Conservation (phyloP, 2,113 vertebrate genomes). For the Gallinago paraguaiae region DNA sequence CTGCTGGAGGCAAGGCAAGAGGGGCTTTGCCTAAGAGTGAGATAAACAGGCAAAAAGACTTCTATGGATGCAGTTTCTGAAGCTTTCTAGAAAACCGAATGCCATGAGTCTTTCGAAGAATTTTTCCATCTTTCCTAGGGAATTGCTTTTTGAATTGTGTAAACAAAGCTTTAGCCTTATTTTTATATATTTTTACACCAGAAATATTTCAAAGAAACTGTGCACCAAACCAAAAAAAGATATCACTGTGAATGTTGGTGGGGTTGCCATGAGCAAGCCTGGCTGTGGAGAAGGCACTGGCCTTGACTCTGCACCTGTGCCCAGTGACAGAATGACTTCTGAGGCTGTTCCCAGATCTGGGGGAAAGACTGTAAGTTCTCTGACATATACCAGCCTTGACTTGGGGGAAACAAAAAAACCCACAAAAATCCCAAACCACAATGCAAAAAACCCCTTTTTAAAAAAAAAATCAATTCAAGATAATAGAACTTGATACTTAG, state of each 20-base stretch:
- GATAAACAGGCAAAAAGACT: not conserved
- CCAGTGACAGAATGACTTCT: rapidly evolving
- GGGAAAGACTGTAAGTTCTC: not conserved
- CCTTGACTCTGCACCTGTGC: not conserved
- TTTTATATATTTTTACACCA: not conserved
- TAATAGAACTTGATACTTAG: not conserved
- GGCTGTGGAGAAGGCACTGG: not conserved
- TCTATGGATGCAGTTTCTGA: not conserved
- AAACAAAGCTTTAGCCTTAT: not conserved
- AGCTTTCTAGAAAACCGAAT: not conserved
- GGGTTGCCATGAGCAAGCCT: not conserved
- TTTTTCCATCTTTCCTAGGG: not conserved
- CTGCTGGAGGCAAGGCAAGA: not conserved
- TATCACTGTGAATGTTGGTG: not conserved
- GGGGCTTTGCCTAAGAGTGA: not conserved
- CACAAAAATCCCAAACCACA: not conserved
- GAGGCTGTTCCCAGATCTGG: not conserved
- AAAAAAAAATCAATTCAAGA: not conserved
- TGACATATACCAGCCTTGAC: not conserved
- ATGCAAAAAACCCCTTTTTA: not conserved
- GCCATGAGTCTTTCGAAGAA: not conserved
- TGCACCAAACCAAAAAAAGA: not conserved
- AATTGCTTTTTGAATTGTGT: not conserved
- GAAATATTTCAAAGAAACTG: not conserved
- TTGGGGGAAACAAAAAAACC: not conserved